These are phyloP conservation scores for Epinephelus malabaricus DNA, from an alignment of 2,797 vertebrate genomes.

Conservation along the genomic window DNA sequence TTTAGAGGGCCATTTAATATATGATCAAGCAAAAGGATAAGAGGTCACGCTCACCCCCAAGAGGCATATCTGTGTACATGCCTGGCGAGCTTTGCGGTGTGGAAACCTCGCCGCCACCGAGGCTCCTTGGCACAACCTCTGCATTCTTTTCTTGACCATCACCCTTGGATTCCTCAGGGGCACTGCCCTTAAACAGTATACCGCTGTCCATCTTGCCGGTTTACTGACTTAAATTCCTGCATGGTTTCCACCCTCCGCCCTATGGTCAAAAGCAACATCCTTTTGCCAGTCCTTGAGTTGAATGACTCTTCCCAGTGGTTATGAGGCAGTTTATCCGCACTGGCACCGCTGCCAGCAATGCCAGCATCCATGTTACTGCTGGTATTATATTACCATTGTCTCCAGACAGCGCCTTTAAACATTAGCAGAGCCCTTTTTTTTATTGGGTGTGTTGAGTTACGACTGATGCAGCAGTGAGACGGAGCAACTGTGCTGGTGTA, in stretches of 20 bases:
- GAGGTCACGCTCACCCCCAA: constrained; percentile 62
- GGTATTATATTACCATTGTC: constrained; percentile 79
- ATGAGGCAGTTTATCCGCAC: constrained; percentile 64
- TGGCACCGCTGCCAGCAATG: constrained; percentile 61
- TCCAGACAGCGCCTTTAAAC: constrained; percentile 77
- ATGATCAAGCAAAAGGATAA: constrained; percentile 54
- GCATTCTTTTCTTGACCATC: constrained; percentile 82
- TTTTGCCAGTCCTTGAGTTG: constrained; percentile 62
- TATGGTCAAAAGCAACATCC: constrained; percentile 72
- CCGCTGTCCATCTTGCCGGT: constrained; percentile 69
- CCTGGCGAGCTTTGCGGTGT: constrained; percentile 59
- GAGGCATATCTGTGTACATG: constrained; percentile 64
- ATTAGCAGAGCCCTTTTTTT: constrained; percentile 73
- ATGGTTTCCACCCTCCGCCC: constrained; percentile 75
- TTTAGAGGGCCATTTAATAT: constrained; percentile 38
- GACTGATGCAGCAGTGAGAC: constrained; percentile 71
- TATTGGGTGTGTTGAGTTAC: constrained; percentile 76
- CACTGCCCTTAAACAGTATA: constrained; percentile 78
- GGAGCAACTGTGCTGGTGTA: constrained; percentile 57
- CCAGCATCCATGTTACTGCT: constrained; percentile 70
- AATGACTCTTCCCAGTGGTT: constrained; percentile 63
- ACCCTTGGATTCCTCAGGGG: constrained; percentile 79
- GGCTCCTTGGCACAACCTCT: constrained; percentile 75
- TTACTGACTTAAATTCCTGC: constrained; percentile 76
- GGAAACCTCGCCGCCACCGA: constrained; percentile 73